phyloP scores from a whole-genome alignment of 2,888 invertebrate species.

The Exephanes ischioxanthus region DNA sequence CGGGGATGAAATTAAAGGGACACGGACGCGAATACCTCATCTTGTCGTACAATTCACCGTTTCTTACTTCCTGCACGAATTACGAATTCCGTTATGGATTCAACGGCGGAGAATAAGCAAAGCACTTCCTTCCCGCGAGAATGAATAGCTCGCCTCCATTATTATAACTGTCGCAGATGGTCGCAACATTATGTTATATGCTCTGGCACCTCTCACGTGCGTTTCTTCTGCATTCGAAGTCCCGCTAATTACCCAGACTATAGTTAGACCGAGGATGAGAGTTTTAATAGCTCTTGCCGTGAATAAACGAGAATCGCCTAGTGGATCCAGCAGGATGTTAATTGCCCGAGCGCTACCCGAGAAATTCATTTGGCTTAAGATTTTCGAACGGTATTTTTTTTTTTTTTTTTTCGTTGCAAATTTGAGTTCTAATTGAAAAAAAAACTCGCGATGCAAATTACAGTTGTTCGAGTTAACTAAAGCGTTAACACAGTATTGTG shows the following conservation, averaged over 20 bases:
- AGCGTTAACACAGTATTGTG: too few relatives aligned
- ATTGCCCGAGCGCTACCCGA: constrained; percentile 11
- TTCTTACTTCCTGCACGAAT: constrained; percentile 27
- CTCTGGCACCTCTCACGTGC: constrained; percentile 53
- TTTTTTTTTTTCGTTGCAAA: not conserved
- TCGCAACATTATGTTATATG: constrained; percentile 59
- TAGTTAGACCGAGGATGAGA: constrained; percentile 26
- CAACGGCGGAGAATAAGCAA: not conserved
- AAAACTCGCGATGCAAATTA: not conserved
- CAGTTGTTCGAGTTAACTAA: not conserved
- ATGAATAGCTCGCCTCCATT: constrained; percentile 42
- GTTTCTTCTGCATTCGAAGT: constrained; percentile 49
- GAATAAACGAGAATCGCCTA: constrained; percentile 7
- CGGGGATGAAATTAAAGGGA: not conserved
- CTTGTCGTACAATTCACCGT: constrained; percentile 1
- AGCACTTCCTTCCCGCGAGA: constrained; percentile 28
- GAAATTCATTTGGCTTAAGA: not conserved
- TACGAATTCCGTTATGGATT: constrained; percentile 62
- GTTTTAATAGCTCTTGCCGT: constrained; percentile 29
- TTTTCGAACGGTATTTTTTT: constrained; percentile 3
- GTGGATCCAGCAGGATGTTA: constrained; percentile 10
- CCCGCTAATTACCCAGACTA: constrained; percentile 56
- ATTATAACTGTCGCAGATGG: constrained; percentile 66
- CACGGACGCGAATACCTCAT: not conserved
- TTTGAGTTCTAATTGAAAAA: not conserved